Conservation (phyloP, 1,140 invertebrate genomes). For the Latrodectus geometricus region DNA sequence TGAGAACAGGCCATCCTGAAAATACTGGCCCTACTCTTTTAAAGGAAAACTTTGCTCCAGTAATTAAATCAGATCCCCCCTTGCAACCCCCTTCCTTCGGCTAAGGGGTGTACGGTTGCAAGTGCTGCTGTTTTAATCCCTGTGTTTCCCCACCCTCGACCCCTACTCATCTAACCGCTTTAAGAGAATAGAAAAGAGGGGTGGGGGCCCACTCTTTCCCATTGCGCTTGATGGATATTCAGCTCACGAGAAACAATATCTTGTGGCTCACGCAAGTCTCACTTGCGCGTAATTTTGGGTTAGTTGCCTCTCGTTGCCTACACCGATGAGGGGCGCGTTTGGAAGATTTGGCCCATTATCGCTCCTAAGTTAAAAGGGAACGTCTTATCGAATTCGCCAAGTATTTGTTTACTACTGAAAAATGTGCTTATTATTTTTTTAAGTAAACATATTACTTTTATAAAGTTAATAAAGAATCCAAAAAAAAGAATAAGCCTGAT, state of each 20-base stretch:
- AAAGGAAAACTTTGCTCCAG: conserved; percentile 61
- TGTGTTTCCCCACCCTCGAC: neutral
- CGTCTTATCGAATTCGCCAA: too few species aligned
- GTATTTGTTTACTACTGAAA: too few species aligned
- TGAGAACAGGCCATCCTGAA: conserved; percentile 58
- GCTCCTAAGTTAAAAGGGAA: neutral
- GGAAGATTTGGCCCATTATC: conserved; percentile 16
- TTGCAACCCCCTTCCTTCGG: neutral
- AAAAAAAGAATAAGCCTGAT: too few species aligned
- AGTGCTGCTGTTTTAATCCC: conserved; percentile 59
- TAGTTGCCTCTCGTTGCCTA: conserved; percentile 60
- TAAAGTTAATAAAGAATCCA: too few species aligned
- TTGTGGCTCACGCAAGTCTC: conserved; percentile 59
- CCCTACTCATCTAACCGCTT: conserved; percentile 8
- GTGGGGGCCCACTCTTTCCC: conserved; percentile 22
- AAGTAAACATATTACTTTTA: too few species aligned
- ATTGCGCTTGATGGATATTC: conserved; percentile 61
- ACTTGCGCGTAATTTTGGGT: conserved; percentile 61
- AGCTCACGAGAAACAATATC: conserved; percentile 60
- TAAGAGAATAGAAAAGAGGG: conserved; percentile 26
- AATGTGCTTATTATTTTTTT: too few species aligned
- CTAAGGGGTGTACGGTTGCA: conserved; percentile 54
- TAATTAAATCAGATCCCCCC: conserved; percentile 59
- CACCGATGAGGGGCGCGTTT: neutral
- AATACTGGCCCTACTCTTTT: conserved; percentile 56